phyloP scores from a whole-genome alignment of 1,140 invertebrate species.

The Dinoponera quadriceps region DNA sequence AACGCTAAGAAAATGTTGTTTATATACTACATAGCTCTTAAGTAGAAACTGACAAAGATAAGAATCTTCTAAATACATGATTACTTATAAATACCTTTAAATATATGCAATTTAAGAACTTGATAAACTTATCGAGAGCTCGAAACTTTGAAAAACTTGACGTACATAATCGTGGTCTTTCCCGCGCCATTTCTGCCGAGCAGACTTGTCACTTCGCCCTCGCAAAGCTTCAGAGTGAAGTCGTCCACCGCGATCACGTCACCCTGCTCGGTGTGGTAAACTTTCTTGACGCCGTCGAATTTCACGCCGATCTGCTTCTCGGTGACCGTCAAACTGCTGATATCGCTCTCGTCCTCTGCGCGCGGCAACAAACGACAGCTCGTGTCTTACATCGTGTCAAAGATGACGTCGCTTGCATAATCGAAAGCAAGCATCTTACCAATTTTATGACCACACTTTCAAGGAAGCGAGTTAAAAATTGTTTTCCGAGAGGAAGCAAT shows the following conservation, averaged over 20 bases:
- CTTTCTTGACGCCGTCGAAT: slow-evolving; percentile 84
- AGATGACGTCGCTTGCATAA: not conserved
- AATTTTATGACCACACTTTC: slow-evolving; percentile 8
- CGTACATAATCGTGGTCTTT: slow-evolving; percentile 92
- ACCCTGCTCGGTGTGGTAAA: slow-evolving; percentile 81
- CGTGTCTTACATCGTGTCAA: not conserved
- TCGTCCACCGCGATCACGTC: slow-evolving; percentile 88
- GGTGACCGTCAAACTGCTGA: slow-evolving; percentile 76
- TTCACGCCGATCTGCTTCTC: slow-evolving; percentile 85
- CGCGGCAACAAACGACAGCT: not conserved
- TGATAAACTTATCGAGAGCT: too few relatives aligned
- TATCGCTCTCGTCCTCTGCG: slow-evolving; percentile 78
- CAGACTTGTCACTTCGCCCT: slow-evolving; percentile 89
- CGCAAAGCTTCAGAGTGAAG: slow-evolving; percentile 90
- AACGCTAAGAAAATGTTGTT: too few relatives aligned
- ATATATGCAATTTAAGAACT: too few relatives aligned
- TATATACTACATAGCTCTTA: too few relatives aligned
- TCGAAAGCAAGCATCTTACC: slow-evolving; percentile 58
- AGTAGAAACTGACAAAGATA: too few relatives aligned
- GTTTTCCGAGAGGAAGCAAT: not conserved
- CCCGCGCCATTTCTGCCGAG: slow-evolving; percentile 94
- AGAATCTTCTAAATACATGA: too few relatives aligned
- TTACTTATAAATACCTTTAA: too few relatives aligned
- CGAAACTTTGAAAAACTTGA: slow-evolving; percentile 63
- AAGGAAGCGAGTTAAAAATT: slow-evolving; percentile 43